A percentile compares a stretch with the other conserved stretches of the same genome.
Evolutionary conservation across 2,113 vertebrate genomes (phyloP).

Genomic region (Ranitomeya imitator): DNA sequence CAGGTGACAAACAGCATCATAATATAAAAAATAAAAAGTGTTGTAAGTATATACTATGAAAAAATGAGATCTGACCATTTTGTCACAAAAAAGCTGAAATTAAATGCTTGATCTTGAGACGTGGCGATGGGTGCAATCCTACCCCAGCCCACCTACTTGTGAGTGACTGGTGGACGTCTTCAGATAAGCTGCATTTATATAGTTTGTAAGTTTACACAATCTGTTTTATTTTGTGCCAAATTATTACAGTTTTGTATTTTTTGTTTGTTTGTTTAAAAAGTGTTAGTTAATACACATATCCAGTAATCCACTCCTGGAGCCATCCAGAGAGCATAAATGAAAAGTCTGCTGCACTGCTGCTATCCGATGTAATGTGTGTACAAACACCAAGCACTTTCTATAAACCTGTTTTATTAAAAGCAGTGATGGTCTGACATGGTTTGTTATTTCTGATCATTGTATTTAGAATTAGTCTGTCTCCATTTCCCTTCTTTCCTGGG

Average conservation of each 20-base stretch:
- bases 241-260: background rate
- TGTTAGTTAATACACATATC: background rate
- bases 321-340: background rate
- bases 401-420: constrained; percentile 46
- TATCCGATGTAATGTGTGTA: constrained; percentile 18
- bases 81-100: background rate
- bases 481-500: constrained; percentile 21
- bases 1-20: too few species aligned
- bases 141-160: background rate
- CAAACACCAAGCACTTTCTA: constrained; percentile 26
- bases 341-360: constrained; percentile 7
- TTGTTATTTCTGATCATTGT: background rate
- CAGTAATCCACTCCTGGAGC: background rate
- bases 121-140: background rate
- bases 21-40: too few species aligned
- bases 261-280: background rate
- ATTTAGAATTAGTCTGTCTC: constrained; percentile 30
- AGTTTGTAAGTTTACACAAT: background rate
- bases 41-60: background rate
- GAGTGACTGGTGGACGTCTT: background rate
- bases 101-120: background rate
- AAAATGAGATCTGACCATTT: background rate
- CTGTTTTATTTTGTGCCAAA: background rate
- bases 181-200: background rate
- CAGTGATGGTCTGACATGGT: constrained; percentile 24